Evolutionary conservation across 2,888 invertebrate species (phyloP).

Genomic region (Diplazon laetatorius): DNA sequence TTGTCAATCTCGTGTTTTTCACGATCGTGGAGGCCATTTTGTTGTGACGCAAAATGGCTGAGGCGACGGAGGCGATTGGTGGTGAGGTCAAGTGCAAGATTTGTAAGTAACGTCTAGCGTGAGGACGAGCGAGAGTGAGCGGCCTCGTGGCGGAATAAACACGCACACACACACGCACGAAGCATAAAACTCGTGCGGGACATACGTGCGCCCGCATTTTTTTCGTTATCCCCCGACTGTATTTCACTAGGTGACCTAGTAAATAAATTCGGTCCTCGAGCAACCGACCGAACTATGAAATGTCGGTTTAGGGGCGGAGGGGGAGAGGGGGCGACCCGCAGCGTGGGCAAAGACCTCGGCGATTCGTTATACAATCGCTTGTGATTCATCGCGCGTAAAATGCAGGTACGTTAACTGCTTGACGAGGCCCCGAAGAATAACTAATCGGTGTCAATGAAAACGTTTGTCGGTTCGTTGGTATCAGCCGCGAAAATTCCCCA

Average conservation of each 20-base stretch:
- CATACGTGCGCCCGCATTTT: constrained; percentile 23
- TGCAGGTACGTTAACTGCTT: neutral
- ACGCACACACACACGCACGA: neutral
- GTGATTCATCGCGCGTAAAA: constrained; percentile 14
- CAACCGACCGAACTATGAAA: constrained; percentile 25
- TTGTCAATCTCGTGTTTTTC: too few relatives aligned
- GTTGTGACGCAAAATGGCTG: neutral
- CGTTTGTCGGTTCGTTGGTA: neutral
- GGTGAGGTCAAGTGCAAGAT: neutral
- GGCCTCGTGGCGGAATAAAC: too few relatives aligned
- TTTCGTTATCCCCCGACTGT: constrained; percentile 46
- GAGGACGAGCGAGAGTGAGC: neutral
- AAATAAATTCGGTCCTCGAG: constrained; percentile 32
- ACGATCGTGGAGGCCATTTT: too few relatives aligned
- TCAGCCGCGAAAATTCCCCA: too few relatives aligned
- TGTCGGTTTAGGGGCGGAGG: too few relatives aligned
- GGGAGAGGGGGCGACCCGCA: constrained; percentile 4
- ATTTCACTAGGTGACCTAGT: constrained; percentile 54
- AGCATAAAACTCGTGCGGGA: constrained; percentile 3
- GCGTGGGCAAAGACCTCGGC: neutral
- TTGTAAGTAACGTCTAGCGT: too few relatives aligned
- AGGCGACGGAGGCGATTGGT: too few relatives aligned
- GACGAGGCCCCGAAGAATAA: constrained; percentile 5
- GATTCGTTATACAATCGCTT: constrained; percentile 13
- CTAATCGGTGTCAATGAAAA: neutral